Conservation (phyloP, 2,797 vertebrate genomes). For the Notolabrus celidotus region DNA sequence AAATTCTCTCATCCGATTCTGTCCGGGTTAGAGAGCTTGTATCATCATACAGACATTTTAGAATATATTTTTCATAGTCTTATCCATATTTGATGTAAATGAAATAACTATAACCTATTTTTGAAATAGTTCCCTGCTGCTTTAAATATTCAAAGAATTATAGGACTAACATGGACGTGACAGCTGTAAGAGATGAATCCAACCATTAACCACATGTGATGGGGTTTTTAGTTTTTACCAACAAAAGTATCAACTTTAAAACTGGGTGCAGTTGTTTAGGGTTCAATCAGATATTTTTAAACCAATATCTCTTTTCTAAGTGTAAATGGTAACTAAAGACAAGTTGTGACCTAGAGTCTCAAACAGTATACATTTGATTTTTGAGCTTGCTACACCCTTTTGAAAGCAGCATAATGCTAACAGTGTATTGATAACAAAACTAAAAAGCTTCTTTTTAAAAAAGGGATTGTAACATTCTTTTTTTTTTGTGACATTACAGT, state of each 20-base stretch:
- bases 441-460: slow-evolving; percentile 2
- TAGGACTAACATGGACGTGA: slow-evolving; percentile 23
- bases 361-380: background rate
- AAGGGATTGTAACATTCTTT: background rate
- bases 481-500: slow-evolving; percentile 31
- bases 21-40: slow-evolving; percentile 9
- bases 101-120: slow-evolving; percentile 26
- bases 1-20: slow-evolving; percentile 16
- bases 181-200: slow-evolving; percentile 5
- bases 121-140: slow-evolving; percentile 21
- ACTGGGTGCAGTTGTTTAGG: slow-evolving; percentile 15
- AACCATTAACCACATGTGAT: slow-evolving; percentile 3
- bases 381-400: background rate
- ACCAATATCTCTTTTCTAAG: slow-evolving; percentile 1
- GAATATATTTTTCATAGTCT: background rate
- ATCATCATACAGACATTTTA: slow-evolving; percentile 35
- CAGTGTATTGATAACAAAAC: slow-evolving; percentile 1
- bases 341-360: background rate
- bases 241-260: slow-evolving; percentile 19
- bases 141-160: slow-evolving; percentile 35
- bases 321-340: slow-evolving; percentile 15
- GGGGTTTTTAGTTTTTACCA: slow-evolving; percentile 31
- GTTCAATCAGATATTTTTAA: slow-evolving; percentile 21
- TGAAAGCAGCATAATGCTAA: slow-evolving; percentile 7
- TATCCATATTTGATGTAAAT: slow-evolving; percentile 31